Evolutionary conservation across 1,140 invertebrate genomes (phyloP), one percentile per base, ranked within the genome.

Genomic region (Penaeus japonicus): DNA sequence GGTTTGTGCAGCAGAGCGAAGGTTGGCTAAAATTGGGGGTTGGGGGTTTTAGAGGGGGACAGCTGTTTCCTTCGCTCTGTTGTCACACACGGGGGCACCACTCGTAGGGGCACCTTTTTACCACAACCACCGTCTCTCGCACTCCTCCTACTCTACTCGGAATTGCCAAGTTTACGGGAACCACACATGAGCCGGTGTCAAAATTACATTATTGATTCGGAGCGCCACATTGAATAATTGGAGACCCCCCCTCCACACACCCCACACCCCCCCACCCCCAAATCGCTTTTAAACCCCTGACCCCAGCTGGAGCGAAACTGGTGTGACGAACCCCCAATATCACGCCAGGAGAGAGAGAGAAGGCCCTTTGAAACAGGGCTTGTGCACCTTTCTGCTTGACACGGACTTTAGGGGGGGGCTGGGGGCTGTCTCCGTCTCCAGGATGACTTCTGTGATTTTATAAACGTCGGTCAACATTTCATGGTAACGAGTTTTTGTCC

Each of bases 401-500:
- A 39, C 75, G 24, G 54, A 79, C 77, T 39, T n/a, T n/a, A n/a
- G n/a, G n/a, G n/a, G n/a, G n/a, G n/a, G n/a, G n/a, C n/a, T n/a
- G 24, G 1, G 77, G 27, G 54, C 77, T 79, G 35, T 22, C 24
- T 79, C 39, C n/a, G 7, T 39, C n/a, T 15, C 30, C 1, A 22
- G 39, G 39, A 79, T 54, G 7, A 79, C 39, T 79, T 53, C 77
- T 79, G 54, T 22, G 77, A 79, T 53, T 79, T 79, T 53, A 27
- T 24, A 32, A 32, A 32, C 30, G 39, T 59, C 39, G 35, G 47
- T 62, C 24, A 80, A 47, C 77, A 80, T 86, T 77, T 24, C 75
- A 79, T 77, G 55, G 39, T 59, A 81, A 62, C 85, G 78, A 79
- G 70, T 88, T 88, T 75, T 88, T 55, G 70, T 88, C 70, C 70